These are phyloP conservation scores for Ennomos erosarius DNA, from an alignment of 2,888 invertebrate species.

Conservation along the genomic window DNA sequence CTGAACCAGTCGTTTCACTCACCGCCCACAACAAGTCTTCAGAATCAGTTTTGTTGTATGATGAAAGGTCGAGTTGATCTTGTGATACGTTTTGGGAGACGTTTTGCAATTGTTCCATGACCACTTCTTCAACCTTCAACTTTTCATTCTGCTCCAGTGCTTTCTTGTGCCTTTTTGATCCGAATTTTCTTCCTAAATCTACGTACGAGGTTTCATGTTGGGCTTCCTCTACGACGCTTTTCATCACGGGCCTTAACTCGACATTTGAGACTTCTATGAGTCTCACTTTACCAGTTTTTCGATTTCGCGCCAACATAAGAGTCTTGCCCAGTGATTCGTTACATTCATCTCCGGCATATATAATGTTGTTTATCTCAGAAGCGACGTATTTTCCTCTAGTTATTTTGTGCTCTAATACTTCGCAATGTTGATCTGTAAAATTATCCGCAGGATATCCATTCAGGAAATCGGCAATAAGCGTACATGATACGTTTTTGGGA, in stretches of 20 bases:
- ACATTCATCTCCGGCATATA: conserved; percentile 68
- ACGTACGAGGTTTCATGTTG: conserved; percentile 60
- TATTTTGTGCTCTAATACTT: conserved; percentile 51
- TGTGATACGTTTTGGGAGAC: conserved; percentile 70
- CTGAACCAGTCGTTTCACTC: no score
- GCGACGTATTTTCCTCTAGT: conserved; percentile 52
- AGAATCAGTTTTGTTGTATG: conserved; percentile 61
- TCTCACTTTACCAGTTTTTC: conserved; percentile 67
- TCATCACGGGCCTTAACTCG: conserved; percentile 61
- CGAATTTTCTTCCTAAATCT: conserved; percentile 86
- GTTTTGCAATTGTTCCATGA: conserved; percentile 84
- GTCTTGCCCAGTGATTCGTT: conserved; percentile 60
- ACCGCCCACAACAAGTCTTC: no score
- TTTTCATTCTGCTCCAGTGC: conserved; percentile 86
- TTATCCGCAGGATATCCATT: conserved; percentile 66
- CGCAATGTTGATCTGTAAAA: conserved; percentile 54
- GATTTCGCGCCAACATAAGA: conserved; percentile 62
- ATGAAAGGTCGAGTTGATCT: conserved; percentile 65
- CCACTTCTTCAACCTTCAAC: conserved; percentile 83
- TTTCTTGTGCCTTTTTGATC: conserved; percentile 86
- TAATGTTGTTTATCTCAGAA: conserved; percentile 52
- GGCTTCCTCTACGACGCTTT: conserved; percentile 45
- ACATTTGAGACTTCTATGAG: conserved; percentile 62
- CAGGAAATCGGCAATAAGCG: conserved; percentile 66
- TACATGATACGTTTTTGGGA: conserved; percentile 54